Evolutionary conservation across 2,888 invertebrate genomes (phyloP), one percentile per base, ranked within the genome.

Genomic region (Epistrophe grossulariae): DNA sequence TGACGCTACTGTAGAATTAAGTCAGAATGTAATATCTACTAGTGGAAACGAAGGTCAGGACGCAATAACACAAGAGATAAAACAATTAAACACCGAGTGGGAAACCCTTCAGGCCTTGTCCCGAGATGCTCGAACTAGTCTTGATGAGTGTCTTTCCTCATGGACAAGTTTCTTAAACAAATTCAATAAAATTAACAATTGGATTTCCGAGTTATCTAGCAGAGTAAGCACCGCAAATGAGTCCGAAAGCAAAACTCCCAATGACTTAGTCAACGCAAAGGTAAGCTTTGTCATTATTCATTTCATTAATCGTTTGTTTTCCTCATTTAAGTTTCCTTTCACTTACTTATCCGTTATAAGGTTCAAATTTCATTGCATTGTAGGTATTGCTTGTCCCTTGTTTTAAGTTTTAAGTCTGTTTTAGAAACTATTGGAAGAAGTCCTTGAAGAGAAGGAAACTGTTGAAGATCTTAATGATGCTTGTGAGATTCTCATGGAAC

Each of bases 31-130:
- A 0, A 94, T 96, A 88, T 94, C 95, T 89, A 96, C 96, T 0
- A 97, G 97, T 5, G 97, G 97, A 0, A 95, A 94, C 62, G 97
- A 98, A 93, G 97, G 98, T 7, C 96, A 97, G 91, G 97, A 97
- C 88, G 94, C 94, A 19, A 96, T 98, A 13, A 95, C 95, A 62
- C 96, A 97, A 90, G 98, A 98, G 92, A 95, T 97, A 9, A 96
- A 96, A 87, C 96, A 97, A 90, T 91, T 98, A 45, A 96, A 96
- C 89, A 94, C 94, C 15, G 97, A 97, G 90, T 97, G 97, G 97
- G 97, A 97, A 91, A 95, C 95, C 10, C 92, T 98, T 9, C 96
- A 96, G 90, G 95, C 95, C 38, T 94, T 96, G 87, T 95, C 96
- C 87, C 95, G 95, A 68, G 97, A 97, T 88, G 96, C 97, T 0